Evolutionary conservation across 2,888 invertebrate species (phyloP).

Genomic region (Cecidostiba fungosa): DNA sequence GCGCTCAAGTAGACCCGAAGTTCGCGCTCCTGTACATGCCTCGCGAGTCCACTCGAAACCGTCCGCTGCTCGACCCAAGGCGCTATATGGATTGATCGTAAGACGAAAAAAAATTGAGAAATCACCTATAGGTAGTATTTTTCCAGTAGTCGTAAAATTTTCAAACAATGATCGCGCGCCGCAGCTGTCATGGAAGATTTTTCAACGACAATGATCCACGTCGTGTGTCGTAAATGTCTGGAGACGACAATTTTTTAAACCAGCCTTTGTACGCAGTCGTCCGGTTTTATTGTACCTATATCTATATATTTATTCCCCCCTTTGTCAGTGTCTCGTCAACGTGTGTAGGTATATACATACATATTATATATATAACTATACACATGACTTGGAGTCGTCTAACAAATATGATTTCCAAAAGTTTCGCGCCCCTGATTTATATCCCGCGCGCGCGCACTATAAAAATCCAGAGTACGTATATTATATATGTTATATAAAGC

Average conservation of each 20-base stretch:
- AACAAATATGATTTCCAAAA: not conserved
- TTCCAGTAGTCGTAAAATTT: not conserved
- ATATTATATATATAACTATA: too few relatives aligned
- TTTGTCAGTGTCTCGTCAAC: not conserved
- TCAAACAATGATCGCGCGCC: not conserved
- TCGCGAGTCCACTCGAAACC: conserved; percentile 76
- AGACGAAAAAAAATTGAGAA: not conserved
- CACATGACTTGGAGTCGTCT: not conserved
- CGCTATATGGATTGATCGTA: conserved; percentile 68
- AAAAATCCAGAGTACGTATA: not conserved
- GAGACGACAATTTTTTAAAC: not conserved
- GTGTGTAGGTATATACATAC: not conserved
- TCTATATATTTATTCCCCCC: not conserved
- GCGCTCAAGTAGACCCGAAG: conserved; percentile 82
- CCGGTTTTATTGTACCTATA: not conserved
- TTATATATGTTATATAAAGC: not conserved
- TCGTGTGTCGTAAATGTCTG: not conserved
- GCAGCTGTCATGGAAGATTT: not conserved
- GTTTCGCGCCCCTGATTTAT: not conserved
- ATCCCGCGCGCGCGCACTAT: not conserved
- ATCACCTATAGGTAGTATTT: not conserved
- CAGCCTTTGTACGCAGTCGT: not conserved
- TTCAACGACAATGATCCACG: too few relatives aligned
- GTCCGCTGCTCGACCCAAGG: conserved; percentile 74
- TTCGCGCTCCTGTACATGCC: conserved; percentile 78